Evolutionary conservation across 2,888 invertebrate species (phyloP), one percentile per base, ranked within the genome.

Genomic region (Tethea ocularis): DNA sequence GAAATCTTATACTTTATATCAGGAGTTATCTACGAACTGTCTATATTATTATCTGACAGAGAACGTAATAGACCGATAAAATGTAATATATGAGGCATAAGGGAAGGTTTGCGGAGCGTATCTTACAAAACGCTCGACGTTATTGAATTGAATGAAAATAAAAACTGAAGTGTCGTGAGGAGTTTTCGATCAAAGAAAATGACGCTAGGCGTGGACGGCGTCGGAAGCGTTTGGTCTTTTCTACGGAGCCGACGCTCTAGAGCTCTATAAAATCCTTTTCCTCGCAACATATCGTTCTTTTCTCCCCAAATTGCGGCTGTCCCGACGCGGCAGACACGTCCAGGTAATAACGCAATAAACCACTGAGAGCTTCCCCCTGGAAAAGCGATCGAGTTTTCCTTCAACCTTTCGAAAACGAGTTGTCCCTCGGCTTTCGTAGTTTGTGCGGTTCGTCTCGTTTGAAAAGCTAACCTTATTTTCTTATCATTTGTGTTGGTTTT

Each of bases 341-440:
- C 91, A 93, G 92, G 93, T 93, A 92, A 93, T 93, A 93, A 93
- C 91, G 89, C 91, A 91, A 93, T 93, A 93, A 92, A 92, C 91
- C 91, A 91, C 90, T 89, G 90, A 89, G 91, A 89, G 91, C 87
- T 88, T 91, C 88, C 88, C 87, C 84, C 88, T 88, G 87, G 90
- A 91, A 91, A 91, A 91, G 87, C 91, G 91, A 91, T 92, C 91
- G 91, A 91, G 89, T 91, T 91, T 93, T 91, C 88, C 86, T 86
- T 86, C 87, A 88, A 88, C 86, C 87, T 89, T 88, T 88, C 86
- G 87, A 86, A 88, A 88, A 89, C 87, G 86, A 89, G 89, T 88
- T 86, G 87, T 87, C 84, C 78, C 75, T 80, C 83, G 84, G 84
- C 84, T 89, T 87, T 79, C 75, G 77, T 79, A 72, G 75, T 72